Base-by-base conservation (phyloP, 2,113 vertebrate species). In the Pseudopipra pipra region DNA sequence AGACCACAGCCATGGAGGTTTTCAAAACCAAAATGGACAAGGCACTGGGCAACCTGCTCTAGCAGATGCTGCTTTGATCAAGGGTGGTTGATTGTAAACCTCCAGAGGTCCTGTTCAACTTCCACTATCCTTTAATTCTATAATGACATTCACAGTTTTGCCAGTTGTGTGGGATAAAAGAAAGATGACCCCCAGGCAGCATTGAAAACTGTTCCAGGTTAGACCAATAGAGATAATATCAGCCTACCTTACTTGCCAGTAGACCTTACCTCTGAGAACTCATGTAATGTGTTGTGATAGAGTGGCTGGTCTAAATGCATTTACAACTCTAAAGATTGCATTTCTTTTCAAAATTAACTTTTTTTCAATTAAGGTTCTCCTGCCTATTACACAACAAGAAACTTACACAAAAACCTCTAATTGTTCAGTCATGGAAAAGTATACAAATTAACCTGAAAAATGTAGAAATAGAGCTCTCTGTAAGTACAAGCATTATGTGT, bases 291-390 rank as follows among this genome's bases (percentile, higher is more conserved):
- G 9, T 49, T 54, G 7, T 51, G 86, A 87, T 86, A 23, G 86
- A 89, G 37, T 23, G 14, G 43, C 61, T 82, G 28, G 15, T 78
- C 52, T 70, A 73, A 66, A 72, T 81, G 63, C 54, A 91, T 93
- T 93, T 95, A 65, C 49, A n/a, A 33, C 66, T 87, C 89, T 63
- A 97, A 97, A 90, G 95, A 82, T 73, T 92, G 28, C 14, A 54
- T 91, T 93, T 95, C 12, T 65, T 81, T 92, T 78, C 85, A 59
- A 87, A 89, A 95, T 96, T 82, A 89, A 7, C 72, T 54, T 92
- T 81, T 95, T 96, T 97, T 95, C 90, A 95, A 79, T 83, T 85
- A 85, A 89, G 28, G 17, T 4, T 81, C 3, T 65, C 33, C 90
- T 82, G 54, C 24, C 58, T 62, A 52, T 82, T 80, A 39, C 49